Conservation (phyloP, 2,113 vertebrate genomes). For the Polypterus bichir region DNA sequence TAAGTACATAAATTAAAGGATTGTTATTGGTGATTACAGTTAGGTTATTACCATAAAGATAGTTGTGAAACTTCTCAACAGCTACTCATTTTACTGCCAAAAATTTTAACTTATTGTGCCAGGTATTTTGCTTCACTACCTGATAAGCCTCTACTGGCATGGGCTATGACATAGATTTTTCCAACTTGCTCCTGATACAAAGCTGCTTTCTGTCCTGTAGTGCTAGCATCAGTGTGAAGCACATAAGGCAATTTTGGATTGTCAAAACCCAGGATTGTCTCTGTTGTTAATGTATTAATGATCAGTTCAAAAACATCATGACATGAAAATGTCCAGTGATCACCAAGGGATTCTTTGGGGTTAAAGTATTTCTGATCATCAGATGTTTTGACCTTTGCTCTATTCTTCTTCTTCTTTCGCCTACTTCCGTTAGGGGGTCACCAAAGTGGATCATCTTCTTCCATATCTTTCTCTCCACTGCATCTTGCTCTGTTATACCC, state of each 20-base stretch:
- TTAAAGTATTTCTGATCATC: too few species aligned
- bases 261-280: neutral
- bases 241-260: neutral
- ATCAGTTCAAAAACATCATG: neutral
- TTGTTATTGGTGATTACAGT: neutral
- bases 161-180: neutral
- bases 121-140: neutral
- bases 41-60: neutral
- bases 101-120: neutral
- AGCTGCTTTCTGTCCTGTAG: neutral
- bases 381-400: too few species aligned
- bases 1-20: neutral
- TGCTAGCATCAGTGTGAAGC: neutral
- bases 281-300: neutral
- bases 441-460: too few species aligned
- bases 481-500: too few species aligned
- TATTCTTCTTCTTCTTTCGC: too few species aligned
- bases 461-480: too few species aligned
- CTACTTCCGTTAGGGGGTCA: too few species aligned
- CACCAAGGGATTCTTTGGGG: neutral
- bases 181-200: neutral
- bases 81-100: neutral
- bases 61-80: neutral
- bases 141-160: neutral
- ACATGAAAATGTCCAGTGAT: neutral